Percentiles rank a stretch among this genome's conserved stretches.
These are phyloP conservation scores for Parapristionchus giblindavisi DNA, from an alignment of 2,888 invertebrate genomes.

Conservation along the genomic window DNA sequence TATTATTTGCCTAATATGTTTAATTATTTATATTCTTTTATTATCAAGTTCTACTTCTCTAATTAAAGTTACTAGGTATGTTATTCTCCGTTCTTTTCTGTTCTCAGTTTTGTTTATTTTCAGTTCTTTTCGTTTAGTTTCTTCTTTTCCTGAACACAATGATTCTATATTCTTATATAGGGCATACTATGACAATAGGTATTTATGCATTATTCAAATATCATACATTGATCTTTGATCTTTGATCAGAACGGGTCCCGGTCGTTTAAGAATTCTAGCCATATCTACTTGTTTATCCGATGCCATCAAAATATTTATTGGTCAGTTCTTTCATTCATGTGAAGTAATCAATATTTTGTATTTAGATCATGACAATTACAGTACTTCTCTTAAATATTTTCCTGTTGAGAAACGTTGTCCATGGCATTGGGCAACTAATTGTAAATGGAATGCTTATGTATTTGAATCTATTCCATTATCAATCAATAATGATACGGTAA, in stretches of 20 bases:
- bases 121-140: constrained; percentile 2
- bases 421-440: constrained; percentile 25
- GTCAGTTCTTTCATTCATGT: neutral
- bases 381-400: neutral
- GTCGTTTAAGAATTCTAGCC: constrained; percentile 19
- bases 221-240: neutral
- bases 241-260: constrained; percentile 16
- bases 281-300: constrained; percentile 3
- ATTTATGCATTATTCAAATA: neutral
- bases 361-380: neutral
- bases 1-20: neutral
- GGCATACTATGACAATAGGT: constrained; percentile 34
- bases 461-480: neutral
- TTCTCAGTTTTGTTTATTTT: neutral
- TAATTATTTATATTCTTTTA: neutral
- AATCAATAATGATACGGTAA: neutral
- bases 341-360: neutral
- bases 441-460: constrained; percentile 17
- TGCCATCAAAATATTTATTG: neutral
- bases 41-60: neutral
- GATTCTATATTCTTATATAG: neutral
- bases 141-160: neutral
- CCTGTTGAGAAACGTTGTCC: constrained; percentile 15
- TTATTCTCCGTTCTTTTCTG: neutral
- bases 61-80: neutral